Conservation (phyloP, 2,888 invertebrate genomes). For the Geotrupes spiniger region DNA sequence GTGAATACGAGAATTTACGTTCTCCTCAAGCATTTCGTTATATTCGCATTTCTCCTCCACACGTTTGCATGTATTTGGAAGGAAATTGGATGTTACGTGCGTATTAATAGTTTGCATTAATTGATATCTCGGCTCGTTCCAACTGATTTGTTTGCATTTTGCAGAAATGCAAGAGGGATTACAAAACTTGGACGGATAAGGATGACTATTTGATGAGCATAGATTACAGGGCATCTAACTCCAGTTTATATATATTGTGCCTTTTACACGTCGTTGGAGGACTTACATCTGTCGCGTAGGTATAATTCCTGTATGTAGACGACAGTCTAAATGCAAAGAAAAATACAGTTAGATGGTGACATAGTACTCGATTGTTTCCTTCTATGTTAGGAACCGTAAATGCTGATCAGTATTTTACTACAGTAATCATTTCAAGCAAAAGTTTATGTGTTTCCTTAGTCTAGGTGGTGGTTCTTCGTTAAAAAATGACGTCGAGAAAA, state of each 20-base stretch:
- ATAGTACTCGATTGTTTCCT: too few relatives aligned
- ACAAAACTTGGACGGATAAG: slow-evolving; percentile 16
- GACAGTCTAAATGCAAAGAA: too few relatives aligned
- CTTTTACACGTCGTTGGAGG: slow-evolving; percentile 11
- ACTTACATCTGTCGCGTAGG: slow-evolving; percentile 12
- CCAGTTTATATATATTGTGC: slow-evolving; percentile 11
- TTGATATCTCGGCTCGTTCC: neutral
- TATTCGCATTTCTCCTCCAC: slow-evolving; percentile 23
- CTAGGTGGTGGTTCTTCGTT: slow-evolving; percentile 16
- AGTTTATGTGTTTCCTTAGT: too few relatives aligned
- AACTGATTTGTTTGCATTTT: neutral
- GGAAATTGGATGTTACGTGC: slow-evolving; percentile 18
- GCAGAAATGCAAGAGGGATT: slow-evolving; percentile 4
- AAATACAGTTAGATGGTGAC: too few relatives aligned
- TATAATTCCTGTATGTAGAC: too few relatives aligned
- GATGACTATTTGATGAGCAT: slow-evolving; percentile 5
- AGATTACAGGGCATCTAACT: neutral
- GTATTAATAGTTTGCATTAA: neutral
- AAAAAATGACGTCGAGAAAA: slow-evolving; percentile 13
- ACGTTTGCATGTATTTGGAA: slow-evolving; percentile 22
- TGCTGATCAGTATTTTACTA: too few relatives aligned
- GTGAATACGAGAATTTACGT: slow-evolving; percentile 16
- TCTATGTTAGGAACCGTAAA: too few relatives aligned
- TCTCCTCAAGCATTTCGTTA: slow-evolving; percentile 20
- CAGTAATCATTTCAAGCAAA: too few relatives aligned